Evolutionary conservation across 2,888 invertebrate genomes (phyloP), one percentile per base, ranked within the genome.

Genomic region (Rhodophaea formosa): DNA sequence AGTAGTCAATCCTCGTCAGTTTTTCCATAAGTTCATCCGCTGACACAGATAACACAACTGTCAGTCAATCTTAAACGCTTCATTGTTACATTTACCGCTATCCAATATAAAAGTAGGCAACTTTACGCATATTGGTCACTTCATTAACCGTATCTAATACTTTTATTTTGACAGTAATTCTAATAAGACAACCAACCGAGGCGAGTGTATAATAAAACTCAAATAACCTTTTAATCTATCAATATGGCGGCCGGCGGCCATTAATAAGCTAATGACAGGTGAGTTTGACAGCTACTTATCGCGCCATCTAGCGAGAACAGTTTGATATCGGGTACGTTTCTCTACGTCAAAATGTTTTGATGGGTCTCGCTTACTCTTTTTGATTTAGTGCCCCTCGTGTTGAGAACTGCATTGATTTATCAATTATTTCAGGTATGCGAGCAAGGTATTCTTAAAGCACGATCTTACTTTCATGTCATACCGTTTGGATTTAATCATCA

Each of bases 391-490:
- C 80, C 80, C 77, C 85, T 82, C 76, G 79, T 74, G 77, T 79
- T 72, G 82, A 77, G 82, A 81, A 80, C 79, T 87, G 87, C 86
- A 88, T 86, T 91, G 89, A 90, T 91, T 84, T 89, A 91, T 91
- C 89, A 91, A 90, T 88, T 79, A 89, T 90, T 87, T 80, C 62
- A 82, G 75, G 84, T 78, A 90, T 88, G 84, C 79, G 80, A 80
- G 83, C 75, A 66, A 83, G 89, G 88, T 84, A 89, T 90, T 86
- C 84, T 51, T 77, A 78, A 84, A 74, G 76, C 85, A 86, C 79
- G 86, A 86, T 85, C 86, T 89, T 85, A 86, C 85, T 88, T 87
- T 88, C 90, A 87, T 88, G 90, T 88, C 90, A 82, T 80, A 78
- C 77, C 62, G 70, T 79, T 85, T 79, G 84, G 78, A 82, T 87